phyloP scores from a whole-genome alignment of 2,888 invertebrate species.

The Exocentrus adspersus region DNA sequence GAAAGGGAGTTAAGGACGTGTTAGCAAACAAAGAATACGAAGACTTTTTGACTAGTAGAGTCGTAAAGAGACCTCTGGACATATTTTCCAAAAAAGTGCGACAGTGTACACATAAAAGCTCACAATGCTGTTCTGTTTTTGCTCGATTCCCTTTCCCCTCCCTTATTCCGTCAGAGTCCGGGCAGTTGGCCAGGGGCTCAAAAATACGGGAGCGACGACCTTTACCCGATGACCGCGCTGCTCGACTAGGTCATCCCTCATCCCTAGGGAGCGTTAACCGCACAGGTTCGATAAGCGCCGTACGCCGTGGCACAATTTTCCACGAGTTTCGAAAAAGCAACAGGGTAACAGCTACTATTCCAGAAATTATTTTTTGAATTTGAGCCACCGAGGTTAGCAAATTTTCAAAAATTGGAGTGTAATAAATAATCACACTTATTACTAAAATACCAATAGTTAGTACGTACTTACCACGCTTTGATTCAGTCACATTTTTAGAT shows the following conservation, averaged over 20 bases:
- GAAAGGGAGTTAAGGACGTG: too few relatives aligned
- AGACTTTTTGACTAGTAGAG: too few relatives aligned
- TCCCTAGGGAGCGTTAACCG: constrained; percentile 7
- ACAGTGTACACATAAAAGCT: too few relatives aligned
- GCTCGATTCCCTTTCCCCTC: background rate
- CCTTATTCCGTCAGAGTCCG: background rate
- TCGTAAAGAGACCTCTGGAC: background rate
- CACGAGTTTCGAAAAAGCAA: background rate
- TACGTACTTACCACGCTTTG: too few relatives aligned
- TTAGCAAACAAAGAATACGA: too few relatives aligned
- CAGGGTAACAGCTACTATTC: too few relatives aligned
- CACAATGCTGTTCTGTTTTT: background rate
- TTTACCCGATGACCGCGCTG: constrained; percentile 21
- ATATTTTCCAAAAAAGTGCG: background rate
- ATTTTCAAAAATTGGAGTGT: too few relatives aligned
- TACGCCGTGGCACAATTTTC: background rate
- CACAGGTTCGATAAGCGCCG: background rate
- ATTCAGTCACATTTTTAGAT: too few relatives aligned
- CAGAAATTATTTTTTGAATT: too few relatives aligned
- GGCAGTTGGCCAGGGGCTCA: constrained; percentile 8
- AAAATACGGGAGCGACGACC: constrained; percentile 17
- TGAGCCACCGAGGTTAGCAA: too few relatives aligned
- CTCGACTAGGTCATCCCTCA: constrained; percentile 15
- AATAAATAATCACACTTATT: too few relatives aligned
- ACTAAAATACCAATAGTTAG: too few relatives aligned